Percentiles rank a stretch among this genome's conserved stretches.
phyloP scores from a whole-genome alignment of 2,797 vertebrate genomes.

The Gorsachius magnificus region DNA sequence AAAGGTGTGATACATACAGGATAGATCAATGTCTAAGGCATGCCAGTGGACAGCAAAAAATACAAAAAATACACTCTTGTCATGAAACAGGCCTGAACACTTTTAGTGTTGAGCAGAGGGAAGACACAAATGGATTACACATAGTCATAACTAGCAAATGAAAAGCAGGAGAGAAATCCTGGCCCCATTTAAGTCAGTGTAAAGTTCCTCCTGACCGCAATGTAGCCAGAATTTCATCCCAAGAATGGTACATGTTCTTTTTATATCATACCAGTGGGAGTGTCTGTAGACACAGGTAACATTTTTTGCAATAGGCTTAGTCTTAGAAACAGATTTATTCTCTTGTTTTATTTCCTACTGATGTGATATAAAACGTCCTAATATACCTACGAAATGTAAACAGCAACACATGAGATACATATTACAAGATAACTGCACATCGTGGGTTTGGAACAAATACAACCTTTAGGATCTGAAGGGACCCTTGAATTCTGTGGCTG shows the following conservation, averaged over 20 bases:
- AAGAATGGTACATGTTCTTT: slow-evolving; percentile 31
- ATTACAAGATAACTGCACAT: slow-evolving; percentile 58
- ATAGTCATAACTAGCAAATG: not conserved
- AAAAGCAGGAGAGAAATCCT: slow-evolving; percentile 38
- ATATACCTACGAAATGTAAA: slow-evolving; percentile 60
- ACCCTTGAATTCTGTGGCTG: slow-evolving; percentile 63
- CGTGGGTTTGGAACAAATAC: slow-evolving; percentile 47
- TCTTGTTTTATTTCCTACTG: slow-evolving; percentile 66
- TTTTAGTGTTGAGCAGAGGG: not conserved
- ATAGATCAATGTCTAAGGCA: not conserved
- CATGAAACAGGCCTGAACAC: not conserved
- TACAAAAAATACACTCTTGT: not conserved
- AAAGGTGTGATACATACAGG: not conserved
- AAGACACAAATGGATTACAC: not conserved
- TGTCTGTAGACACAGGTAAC: slow-evolving; percentile 40
- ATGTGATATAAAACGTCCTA: slow-evolving; percentile 67
- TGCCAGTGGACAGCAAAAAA: slow-evolving; percentile 9
- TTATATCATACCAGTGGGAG: slow-evolving; percentile 67
- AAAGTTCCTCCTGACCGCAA: slow-evolving; percentile 15
- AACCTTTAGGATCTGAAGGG: slow-evolving; percentile 48
- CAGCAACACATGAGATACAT: slow-evolving; percentile 52
- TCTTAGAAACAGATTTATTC: slow-evolving; percentile 35
- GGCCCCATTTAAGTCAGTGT: slow-evolving; percentile 1
- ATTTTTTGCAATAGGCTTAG: slow-evolving; percentile 48
- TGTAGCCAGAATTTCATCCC: slow-evolving; percentile 39